Evolutionary conservation across 64 coral and sea anemone species (phyloP).

Genomic region (Dendronephthya gigantea): DNA sequence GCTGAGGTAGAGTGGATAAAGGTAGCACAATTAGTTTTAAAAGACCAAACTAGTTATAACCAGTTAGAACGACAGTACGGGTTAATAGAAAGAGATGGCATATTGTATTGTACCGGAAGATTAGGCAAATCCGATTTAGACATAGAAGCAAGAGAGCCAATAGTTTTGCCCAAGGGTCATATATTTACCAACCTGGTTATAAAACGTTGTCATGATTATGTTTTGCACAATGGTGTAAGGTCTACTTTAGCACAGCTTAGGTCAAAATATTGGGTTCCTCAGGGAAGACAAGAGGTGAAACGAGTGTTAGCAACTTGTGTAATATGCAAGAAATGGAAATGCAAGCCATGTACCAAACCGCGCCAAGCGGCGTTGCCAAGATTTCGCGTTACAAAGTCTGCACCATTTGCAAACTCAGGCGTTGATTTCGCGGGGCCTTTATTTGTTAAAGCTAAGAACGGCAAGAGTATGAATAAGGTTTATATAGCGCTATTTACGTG

Average conservation of each 20-base stretch:
- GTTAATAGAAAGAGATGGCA: background rate
- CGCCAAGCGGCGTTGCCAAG: too few relatives aligned
- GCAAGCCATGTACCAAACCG: too few relatives aligned
- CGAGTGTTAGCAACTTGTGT: too few relatives aligned
- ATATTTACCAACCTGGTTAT: constrained; percentile 16
- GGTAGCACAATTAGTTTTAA: constrained; percentile 10
- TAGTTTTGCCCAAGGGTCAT: constrained; percentile 16
- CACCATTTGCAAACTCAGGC: constrained; percentile 22
- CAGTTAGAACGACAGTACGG: constrained; percentile 22
- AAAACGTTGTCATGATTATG: background rate
- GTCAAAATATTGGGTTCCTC: constrained; percentile 38
- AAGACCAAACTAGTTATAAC: background rate
- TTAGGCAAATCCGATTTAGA: constrained; percentile 30
- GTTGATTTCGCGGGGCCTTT: constrained; percentile 49
- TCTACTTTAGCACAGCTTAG: constrained; percentile 32
- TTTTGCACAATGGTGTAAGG: constrained; percentile 35
- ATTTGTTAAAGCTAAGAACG: too few relatives aligned
- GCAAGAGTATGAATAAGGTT: too few relatives aligned
- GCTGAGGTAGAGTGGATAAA: too few relatives aligned
- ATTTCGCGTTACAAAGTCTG: background rate
- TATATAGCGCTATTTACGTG: too few relatives aligned
- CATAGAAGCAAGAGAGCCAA: constrained; percentile 24
- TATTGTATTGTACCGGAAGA: constrained; percentile 27
- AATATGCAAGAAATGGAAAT: too few relatives aligned
- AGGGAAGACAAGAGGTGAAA: constrained; percentile 38